Conservation (phyloP, 2,797 vertebrate genomes). For the Acanthornis magna region DNA sequence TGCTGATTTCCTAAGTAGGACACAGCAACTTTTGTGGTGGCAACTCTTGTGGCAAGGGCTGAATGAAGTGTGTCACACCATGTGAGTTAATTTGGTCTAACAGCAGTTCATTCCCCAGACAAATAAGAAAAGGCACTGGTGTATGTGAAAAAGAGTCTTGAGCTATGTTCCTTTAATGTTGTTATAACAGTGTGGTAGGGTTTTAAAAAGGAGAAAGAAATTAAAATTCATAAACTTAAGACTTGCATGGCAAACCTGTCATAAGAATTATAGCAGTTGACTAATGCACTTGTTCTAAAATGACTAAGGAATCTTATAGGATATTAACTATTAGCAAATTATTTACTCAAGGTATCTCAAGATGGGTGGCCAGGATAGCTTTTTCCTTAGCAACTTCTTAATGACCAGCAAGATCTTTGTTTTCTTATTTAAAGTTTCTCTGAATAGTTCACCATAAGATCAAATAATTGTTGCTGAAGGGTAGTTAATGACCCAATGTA, state of each 20-base stretch:
- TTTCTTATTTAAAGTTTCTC: not conserved
- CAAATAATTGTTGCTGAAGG: constrained; percentile 7
- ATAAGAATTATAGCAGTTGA: not conserved
- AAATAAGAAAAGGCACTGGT: constrained; percentile 16
- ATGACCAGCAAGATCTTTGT: not conserved
- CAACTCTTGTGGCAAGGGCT: not conserved
- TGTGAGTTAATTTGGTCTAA: constrained; percentile 35
- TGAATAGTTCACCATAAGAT: not conserved
- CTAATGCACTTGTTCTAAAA: not conserved
- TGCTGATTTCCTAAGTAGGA: not conserved
- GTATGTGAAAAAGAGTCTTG: not conserved
- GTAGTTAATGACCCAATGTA: constrained; percentile 27
- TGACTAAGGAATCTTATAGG: not conserved
- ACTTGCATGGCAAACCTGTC: not conserved
- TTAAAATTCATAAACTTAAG: constrained; percentile 13
- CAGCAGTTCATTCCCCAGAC: not conserved
- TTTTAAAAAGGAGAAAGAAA: not conserved
- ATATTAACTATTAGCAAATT: not conserved
- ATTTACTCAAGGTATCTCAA: not conserved
- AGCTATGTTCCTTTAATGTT: not conserved
- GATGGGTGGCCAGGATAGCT: not conserved
- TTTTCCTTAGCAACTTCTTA: not conserved
- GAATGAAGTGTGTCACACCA: not conserved
- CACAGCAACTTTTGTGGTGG: not conserved
- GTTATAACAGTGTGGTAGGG: not conserved